Conservation (phyloP, 2,797 vertebrate genomes). For the Xyrichtys novacula region DNA sequence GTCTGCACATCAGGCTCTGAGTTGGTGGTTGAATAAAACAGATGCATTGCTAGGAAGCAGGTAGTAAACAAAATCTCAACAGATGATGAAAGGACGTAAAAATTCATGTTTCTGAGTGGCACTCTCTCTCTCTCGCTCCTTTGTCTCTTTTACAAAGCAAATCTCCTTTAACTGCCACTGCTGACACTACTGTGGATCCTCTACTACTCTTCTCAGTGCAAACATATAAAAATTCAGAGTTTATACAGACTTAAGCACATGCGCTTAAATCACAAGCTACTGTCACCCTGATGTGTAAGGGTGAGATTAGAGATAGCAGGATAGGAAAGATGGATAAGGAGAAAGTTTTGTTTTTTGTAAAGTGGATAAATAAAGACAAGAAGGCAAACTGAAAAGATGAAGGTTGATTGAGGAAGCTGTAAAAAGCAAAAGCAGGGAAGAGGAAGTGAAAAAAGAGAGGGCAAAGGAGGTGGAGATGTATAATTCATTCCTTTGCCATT, state of each 20-base stretch:
- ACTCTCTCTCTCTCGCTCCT: slow-evolving; percentile 15
- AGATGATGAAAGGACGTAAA: too few species aligned
- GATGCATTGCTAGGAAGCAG: too few species aligned
- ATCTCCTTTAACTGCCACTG: slow-evolving; percentile 20
- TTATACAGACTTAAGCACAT: not conserved
- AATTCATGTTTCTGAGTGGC: slow-evolving; percentile 26
- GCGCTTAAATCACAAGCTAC: slow-evolving; percentile 20
- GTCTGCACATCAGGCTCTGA: too few species aligned
- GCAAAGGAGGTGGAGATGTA: slow-evolving; percentile 28
- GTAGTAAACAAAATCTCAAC: too few species aligned
- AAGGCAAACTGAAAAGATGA: not conserved
- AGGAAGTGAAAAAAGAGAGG: slow-evolving; percentile 5
- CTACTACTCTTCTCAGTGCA: not conserved
- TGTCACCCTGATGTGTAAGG: too few species aligned
- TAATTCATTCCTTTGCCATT: slow-evolving; percentile 52
- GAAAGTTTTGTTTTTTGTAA: slow-evolving; percentile 9
- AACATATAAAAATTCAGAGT: slow-evolving; percentile 15
- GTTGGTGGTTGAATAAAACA: too few species aligned
- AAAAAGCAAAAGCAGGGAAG: slow-evolving; percentile 17
- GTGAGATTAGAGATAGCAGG: not conserved
- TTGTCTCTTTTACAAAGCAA: slow-evolving; percentile 19
- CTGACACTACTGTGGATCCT: slow-evolving; percentile 9
- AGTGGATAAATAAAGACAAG: not conserved
- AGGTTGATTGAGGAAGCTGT: slow-evolving; percentile 18
- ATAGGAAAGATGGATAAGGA: not conserved